Evolutionary conservation across 2,113 vertebrate species (phyloP).

Genomic region (Leptodactylus fuscus): DNA sequence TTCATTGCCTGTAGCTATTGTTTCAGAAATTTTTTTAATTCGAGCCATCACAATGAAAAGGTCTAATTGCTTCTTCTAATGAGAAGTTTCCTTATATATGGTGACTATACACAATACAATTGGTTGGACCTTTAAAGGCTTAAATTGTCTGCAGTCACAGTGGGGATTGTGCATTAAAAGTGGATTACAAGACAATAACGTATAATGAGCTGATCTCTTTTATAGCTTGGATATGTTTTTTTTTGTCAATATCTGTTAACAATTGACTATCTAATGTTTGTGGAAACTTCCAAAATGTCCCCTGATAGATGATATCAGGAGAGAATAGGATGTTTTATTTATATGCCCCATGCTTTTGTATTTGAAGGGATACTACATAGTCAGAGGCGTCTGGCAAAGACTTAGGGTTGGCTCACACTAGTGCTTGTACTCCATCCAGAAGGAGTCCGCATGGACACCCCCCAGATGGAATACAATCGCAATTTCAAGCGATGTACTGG

Average conservation of each 20-base stretch:
- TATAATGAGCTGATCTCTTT: not conserved
- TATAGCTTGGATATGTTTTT: not conserved
- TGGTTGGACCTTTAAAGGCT: not conserved
- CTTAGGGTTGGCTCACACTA: too few species aligned
- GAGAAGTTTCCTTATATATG: constrained; percentile 5
- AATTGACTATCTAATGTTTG: too few species aligned
- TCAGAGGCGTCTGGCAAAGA: too few species aligned
- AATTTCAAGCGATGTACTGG: too few species aligned
- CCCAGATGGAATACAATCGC: too few species aligned
- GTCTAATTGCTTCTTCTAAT: not conserved
- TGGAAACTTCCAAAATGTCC: too few species aligned
- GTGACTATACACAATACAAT: constrained; percentile 9
- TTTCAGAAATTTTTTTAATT: constrained; percentile 2
- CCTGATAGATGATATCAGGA: too few species aligned
- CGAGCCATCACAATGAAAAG: not conserved
- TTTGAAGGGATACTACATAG: too few species aligned
- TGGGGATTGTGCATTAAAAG: not conserved
- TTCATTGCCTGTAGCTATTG: not conserved
- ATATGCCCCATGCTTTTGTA: too few species aligned
- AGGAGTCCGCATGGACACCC: too few species aligned
- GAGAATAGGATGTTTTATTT: too few species aligned
- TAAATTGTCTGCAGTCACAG: not conserved
- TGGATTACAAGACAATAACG: not conserved
- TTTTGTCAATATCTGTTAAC: not conserved
- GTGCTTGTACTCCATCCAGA: too few species aligned